These are phyloP conservation scores for Pectinophora gossypiella DNA, from an alignment of 1,140 invertebrate genomes.

Conservation along the genomic window DNA sequence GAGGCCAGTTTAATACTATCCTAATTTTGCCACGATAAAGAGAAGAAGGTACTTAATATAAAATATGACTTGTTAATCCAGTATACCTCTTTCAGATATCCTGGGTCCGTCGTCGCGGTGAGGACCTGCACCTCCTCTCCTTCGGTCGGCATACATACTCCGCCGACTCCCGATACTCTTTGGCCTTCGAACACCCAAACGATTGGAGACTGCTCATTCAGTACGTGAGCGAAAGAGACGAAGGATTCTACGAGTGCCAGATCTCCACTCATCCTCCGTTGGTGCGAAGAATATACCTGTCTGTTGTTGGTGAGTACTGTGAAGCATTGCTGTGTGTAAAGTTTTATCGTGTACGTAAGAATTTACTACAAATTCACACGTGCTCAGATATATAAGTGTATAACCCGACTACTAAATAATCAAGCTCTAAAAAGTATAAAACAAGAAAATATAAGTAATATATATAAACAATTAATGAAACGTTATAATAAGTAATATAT, in stretches of 20 bases:
- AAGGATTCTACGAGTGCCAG: constrained; percentile 87
- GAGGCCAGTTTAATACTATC: too few relatives aligned
- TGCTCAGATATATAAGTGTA: too few relatives aligned
- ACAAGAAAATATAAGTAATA: too few relatives aligned
- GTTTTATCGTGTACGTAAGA: too few relatives aligned
- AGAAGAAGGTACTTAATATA: too few relatives aligned
- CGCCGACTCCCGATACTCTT: constrained; percentile 83
- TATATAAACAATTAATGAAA: too few relatives aligned
- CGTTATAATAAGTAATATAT: too few relatives aligned
- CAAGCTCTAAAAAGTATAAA: too few relatives aligned
- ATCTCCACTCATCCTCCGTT: constrained; percentile 86
- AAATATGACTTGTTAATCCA: too few relatives aligned
- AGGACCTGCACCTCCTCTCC: constrained; percentile 84
- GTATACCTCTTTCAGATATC: constrained; percentile 76
- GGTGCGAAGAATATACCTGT: constrained; percentile 82
- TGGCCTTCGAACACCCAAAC: constrained; percentile 85
- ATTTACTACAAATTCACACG: too few relatives aligned
- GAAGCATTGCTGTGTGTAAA: background rate
- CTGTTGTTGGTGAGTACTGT: constrained; percentile 82
- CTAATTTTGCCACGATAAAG: too few relatives aligned
- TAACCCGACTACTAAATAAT: too few relatives aligned
- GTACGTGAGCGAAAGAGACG: constrained; percentile 84
- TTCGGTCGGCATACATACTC: constrained; percentile 87
- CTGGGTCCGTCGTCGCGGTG: constrained; percentile 84
- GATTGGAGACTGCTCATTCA: constrained; percentile 86